These are phyloP conservation scores for Leptopilina syphax DNA, from an alignment of 2,888 invertebrate genomes.

Conservation along the genomic window DNA sequence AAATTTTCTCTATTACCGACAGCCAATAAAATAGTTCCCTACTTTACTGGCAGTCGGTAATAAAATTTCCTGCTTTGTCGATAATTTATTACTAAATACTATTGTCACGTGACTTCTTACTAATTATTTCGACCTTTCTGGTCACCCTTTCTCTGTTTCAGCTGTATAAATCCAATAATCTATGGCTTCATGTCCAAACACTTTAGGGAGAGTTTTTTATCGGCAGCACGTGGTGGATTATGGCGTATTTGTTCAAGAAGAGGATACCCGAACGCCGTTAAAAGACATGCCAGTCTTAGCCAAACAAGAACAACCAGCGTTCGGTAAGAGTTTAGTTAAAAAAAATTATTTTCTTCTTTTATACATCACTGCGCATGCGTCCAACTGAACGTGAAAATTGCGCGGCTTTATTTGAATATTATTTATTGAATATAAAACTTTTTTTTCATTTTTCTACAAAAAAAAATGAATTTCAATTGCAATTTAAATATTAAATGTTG, in stretches of 20 bases:
- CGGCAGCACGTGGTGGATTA: conserved; percentile 77
- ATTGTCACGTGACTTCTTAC: not conserved
- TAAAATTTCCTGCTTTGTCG: too few species aligned
- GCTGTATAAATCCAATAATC: conserved; percentile 85
- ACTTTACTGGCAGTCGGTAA: too few species aligned
- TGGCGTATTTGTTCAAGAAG: conserved; percentile 70
- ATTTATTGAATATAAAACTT: too few species aligned
- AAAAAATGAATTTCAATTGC: too few species aligned
- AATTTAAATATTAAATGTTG: too few species aligned
- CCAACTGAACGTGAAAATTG: too few species aligned
- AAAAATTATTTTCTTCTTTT: not conserved
- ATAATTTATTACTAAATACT: too few species aligned
- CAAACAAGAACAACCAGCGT: conserved; percentile 76
- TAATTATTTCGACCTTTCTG: not conserved
- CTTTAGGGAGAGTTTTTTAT: conserved; percentile 81
- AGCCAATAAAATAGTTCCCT: too few species aligned
- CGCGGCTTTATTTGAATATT: too few species aligned
- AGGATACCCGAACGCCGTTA: conserved; percentile 68
- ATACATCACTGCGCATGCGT: too few species aligned
- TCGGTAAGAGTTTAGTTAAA: conserved; percentile 61
- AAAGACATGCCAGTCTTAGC: conserved; percentile 73
- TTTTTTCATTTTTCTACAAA: too few species aligned
- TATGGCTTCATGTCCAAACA: conserved; percentile 87
- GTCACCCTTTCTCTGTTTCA: conserved; percentile 63
- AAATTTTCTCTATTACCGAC: too few species aligned